A percentile compares a stretch with the other conserved stretches of the same genome.
These are phyloP conservation scores for Sylvietta virens DNA, from an alignment of 2,113 vertebrate genomes.

Conservation along the genomic window DNA sequence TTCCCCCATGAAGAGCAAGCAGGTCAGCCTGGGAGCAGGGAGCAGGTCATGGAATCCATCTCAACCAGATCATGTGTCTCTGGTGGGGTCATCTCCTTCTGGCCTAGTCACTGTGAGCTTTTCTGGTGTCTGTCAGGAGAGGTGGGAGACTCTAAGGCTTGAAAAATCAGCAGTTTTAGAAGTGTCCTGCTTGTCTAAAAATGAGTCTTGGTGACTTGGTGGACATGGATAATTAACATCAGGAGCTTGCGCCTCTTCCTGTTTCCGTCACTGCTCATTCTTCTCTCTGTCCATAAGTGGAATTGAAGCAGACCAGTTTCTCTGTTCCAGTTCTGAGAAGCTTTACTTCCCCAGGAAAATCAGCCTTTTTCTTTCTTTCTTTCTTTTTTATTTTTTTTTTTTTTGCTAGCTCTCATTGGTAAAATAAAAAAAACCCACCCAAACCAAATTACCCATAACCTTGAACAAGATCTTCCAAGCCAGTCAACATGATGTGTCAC, in stretches of 20 bases:
- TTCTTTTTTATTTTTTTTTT: background rate
- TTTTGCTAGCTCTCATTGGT: background rate
- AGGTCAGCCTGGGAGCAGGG: background rate
- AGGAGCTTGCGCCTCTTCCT: background rate
- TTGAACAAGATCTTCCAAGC: background rate
- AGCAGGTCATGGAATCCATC: background rate
- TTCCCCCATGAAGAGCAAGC: background rate
- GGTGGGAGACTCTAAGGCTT: background rate
- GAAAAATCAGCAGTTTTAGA: background rate
- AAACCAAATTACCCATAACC: background rate
- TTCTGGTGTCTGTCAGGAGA: background rate
- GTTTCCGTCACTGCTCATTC: background rate
- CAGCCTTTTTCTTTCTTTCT: background rate
- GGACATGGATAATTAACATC: background rate
- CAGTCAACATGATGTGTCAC: background rate
- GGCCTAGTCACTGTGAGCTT: background rate
- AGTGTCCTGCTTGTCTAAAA: background rate
- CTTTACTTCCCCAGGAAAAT: background rate
- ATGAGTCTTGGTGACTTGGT: background rate
- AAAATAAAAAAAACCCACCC: background rate
- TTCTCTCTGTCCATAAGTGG: background rate
- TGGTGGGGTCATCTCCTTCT: background rate
- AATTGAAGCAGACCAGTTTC: background rate
- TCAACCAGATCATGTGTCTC: background rate
- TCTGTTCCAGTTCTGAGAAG: background rate